A percentile compares a stretch with the other conserved stretches of the same genome.
These are phyloP conservation scores for Epinephelus lanceolatus DNA, from an alignment of 2,113 vertebrate genomes.

Conservation along the genomic window DNA sequence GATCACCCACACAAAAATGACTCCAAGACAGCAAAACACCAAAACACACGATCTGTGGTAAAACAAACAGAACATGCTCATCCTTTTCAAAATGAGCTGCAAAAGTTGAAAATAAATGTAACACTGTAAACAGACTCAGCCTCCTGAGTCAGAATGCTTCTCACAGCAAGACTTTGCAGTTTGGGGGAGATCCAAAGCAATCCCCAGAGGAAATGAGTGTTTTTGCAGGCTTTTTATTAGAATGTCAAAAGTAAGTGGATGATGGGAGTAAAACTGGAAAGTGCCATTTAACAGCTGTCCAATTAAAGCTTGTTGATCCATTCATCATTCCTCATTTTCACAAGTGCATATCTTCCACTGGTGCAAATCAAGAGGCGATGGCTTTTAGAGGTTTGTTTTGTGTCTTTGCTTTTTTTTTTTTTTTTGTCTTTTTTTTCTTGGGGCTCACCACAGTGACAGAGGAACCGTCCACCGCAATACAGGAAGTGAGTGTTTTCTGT, in stretches of 20 bases:
- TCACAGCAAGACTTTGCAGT: constrained; percentile 20
- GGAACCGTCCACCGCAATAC: constrained; percentile 32
- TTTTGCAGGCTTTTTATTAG: constrained; percentile 53
- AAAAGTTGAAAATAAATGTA: neutral
- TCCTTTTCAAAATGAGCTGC: neutral
- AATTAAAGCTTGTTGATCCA: constrained; percentile 30
- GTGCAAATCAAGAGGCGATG: constrained; percentile 1
- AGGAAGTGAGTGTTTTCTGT: constrained; percentile 83
- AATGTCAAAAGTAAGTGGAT: constrained; percentile 54
- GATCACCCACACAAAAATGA: neutral
- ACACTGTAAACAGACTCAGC: neutral
- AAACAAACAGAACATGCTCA: neutral
- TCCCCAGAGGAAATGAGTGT: constrained; percentile 51
- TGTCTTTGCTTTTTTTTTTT: constrained; percentile 24
- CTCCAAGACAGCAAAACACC: neutral
- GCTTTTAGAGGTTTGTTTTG: constrained; percentile 9
- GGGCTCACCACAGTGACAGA: constrained; percentile 36
- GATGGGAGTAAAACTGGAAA: constrained; percentile 33
- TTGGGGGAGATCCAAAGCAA: constrained; percentile 20
- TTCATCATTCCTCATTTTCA: constrained; percentile 24
- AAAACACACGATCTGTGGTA: neutral
- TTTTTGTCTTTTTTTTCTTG: neutral
- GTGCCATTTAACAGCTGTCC: constrained; percentile 44
- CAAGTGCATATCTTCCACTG: neutral
- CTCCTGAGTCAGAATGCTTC: constrained; percentile 20